These are phyloP conservation scores for Siniperca undulata DNA, from an alignment of 2,797 vertebrate genomes.

Conservation along the genomic window DNA sequence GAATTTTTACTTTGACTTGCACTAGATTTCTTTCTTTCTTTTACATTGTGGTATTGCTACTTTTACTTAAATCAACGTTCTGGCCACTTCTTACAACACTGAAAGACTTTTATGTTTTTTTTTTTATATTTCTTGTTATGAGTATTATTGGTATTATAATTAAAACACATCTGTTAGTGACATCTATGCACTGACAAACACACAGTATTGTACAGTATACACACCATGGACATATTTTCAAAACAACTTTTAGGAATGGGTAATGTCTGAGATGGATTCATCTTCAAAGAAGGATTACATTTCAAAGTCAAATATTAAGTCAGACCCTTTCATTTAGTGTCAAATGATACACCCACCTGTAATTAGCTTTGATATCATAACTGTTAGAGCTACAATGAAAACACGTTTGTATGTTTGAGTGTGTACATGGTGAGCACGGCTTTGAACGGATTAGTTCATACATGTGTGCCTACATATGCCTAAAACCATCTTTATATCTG, in stretches of 20 bases:
- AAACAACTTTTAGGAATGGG: slow-evolving; percentile 14
- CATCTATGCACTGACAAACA: background rate
- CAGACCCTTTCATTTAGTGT: slow-evolving; percentile 29
- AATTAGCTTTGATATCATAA: slow-evolving; percentile 45
- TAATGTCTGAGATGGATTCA: slow-evolving; percentile 4
- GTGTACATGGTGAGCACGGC: background rate
- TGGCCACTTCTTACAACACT: background rate
- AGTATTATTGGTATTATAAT: background rate
- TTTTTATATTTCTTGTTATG: background rate
- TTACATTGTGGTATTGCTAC: too few species aligned
- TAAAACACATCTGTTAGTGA: background rate
- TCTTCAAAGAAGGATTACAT: slow-evolving; percentile 36
- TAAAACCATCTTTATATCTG: slow-evolving; percentile 3
- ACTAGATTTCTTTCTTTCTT: background rate
- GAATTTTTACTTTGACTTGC: background rate
- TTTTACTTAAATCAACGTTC: background rate
- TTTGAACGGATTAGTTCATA: slow-evolving; percentile 16
- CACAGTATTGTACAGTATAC: background rate
- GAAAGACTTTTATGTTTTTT: background rate
- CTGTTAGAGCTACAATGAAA: slow-evolving; percentile 6
- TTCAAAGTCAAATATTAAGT: slow-evolving; percentile 47
- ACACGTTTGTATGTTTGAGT: slow-evolving; percentile 1
- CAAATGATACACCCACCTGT: slow-evolving; percentile 33
- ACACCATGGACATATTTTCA: background rate
- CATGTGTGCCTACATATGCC: background rate